phyloP scores from a whole-genome alignment of 92 coral and sea anemone genomes.

The Pocillopora grandis region DNA sequence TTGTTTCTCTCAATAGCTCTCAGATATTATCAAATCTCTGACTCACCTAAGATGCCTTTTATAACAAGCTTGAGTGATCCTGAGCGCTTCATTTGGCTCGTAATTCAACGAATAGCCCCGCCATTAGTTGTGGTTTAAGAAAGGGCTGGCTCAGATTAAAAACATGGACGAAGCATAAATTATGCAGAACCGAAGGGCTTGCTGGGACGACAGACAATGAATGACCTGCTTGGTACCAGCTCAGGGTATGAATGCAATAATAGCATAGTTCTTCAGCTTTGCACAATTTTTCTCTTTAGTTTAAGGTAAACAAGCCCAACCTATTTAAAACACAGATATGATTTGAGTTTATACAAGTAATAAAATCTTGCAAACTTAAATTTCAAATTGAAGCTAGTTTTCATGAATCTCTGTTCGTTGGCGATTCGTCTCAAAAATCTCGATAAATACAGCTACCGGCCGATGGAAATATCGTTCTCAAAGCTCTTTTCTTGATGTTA shows the following conservation, averaged over 20 bases:
- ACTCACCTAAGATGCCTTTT: conserved; percentile 14
- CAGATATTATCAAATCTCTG: background rate
- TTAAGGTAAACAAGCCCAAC: background rate
- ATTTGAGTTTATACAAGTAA: background rate
- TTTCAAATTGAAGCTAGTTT: no score
- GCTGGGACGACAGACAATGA: conserved; percentile 35
- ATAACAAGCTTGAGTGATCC: conserved; percentile 28
- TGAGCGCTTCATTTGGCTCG: conserved; percentile 33
- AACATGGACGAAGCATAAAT: conserved; percentile 30
- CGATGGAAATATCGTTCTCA: no score
- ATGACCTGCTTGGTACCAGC: conserved; percentile 40
- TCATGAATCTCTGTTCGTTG: no score
- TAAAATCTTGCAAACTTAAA: background rate
- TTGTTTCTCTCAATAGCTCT: background rate
- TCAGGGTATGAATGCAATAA: background rate
- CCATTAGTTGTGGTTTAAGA: conserved; percentile 21
- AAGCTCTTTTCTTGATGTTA: no score
- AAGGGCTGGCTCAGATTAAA: conserved; percentile 26
- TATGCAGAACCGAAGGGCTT: conserved; percentile 41
- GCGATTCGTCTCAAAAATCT: no score
- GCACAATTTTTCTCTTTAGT: background rate
- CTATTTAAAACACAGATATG: background rate
- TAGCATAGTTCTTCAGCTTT: background rate
- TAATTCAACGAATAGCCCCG: conserved; percentile 17
- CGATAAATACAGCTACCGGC: no score